Base-by-base conservation (phyloP, 2,888 invertebrate species). In the Brachyopa scutellaris region DNA sequence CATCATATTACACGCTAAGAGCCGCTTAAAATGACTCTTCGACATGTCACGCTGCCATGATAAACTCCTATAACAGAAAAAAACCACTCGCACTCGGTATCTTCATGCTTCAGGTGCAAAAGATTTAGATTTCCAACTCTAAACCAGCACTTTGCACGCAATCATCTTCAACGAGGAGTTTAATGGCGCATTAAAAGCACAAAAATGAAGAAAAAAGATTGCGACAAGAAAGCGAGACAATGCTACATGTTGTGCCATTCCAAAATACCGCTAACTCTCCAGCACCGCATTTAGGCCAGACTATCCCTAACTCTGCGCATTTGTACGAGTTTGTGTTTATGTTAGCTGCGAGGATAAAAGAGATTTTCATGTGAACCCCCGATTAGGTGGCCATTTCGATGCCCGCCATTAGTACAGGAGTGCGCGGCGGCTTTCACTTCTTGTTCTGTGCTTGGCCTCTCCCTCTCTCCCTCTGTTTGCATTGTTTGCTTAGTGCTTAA, bases 381-480 rank as follows among this genome's bases (percentile, higher is more conserved):
- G 23, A 53, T 36, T 49, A 47, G 40, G 59, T 66, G 49, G 59
- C 55, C 66, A 59, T 26, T 74, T 66, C 21, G 59, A 59, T 59
- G 61, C n/a, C n/a, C n/a, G n/a, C 57, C 42, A 42, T 51, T 51
- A 61, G 42, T n/a, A 8, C 47, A 42, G 19, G 47, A 49, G 49
- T 21, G 26, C 15, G 55, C 38, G 59, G 66, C 66, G 59, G 66
- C 66, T 72, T 78, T 78, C 72, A 72, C 64, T 70, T 53, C 59
- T 15, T 11, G 49, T 17, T 49, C 15, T 21, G 11, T 49, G 36
- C 15, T 2, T 2, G 42, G 17, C 31, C 15, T 2, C n/a, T 51
- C 11, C n/a, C n/a, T n/a, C n/a, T n/a, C n/a, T n/a, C n/a, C n/a
- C n/a, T 38, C 31, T 55, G 53, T 40, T 64, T 45, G 40, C 57